Evolutionary conservation across 64 coral and sea anemone species (phyloP), one percentile per base, ranked within the genome.

Genomic region (Dendrophyllia cribrosa): DNA sequence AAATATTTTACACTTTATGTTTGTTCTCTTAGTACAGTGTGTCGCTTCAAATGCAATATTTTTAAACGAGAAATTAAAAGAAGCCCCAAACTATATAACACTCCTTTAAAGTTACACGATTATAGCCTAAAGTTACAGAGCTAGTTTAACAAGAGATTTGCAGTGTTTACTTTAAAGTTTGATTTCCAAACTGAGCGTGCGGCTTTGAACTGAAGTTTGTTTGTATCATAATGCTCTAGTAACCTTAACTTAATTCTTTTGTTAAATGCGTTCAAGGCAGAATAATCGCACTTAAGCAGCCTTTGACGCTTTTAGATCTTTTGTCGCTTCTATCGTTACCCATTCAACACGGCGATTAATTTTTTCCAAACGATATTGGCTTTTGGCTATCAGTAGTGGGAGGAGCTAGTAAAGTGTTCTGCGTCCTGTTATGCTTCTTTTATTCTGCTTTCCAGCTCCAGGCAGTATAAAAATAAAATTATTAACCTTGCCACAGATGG

Each of bases 291-390:
- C 80, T 84, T 83, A 66, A 83, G 56, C 15, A 4, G 6, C 11
- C 80, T 83, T 84, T 48, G 80, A 84, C 60, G 61, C 45, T 22
- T 67, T 69, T 84, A 84, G 80, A 19, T 68, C 60, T 84, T 84
- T 84, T 67, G 80, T 67, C 16, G 61, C 14, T 26, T 77, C 80
- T 68, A 67, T 84, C 61, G 80, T 68, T 67, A 50, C 11, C 62
- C 43, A 84, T 84, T 68, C 62, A 84, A 64, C 43, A 20, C 80
- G 80, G 17, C 80, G 80, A 84, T 84, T 84, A 68, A 84, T 84
- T 67, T 65, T 25, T 66, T 16, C 49, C 17, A 84, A 68, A 16
- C 58, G 60, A 84, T 84, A 61, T 84, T 84, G 80, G 80, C 80
- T 84, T 84, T 84, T 67, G 80, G 16, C 50, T 62, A 68, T 64